Percentiles rank a stretch among this genome's conserved stretches.
These are phyloP conservation scores for Stomatorhinus ivindoensis DNA, from an alignment of 2,113 vertebrate genomes.

Conservation along the genomic window DNA sequence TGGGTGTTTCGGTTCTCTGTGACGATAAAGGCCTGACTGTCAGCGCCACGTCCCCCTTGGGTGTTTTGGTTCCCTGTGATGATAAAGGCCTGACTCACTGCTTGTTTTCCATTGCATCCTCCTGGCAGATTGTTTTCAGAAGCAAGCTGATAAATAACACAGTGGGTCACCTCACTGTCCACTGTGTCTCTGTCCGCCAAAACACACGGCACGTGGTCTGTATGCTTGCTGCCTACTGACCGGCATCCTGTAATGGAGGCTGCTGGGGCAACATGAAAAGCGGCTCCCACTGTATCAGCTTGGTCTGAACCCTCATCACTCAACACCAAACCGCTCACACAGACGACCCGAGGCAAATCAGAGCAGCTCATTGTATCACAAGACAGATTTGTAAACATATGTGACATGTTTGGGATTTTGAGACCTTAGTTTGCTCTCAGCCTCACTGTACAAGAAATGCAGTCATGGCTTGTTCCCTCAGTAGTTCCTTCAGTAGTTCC, in stretches of 20 bases:
- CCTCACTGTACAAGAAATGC: no score
- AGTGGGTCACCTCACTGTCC: not conserved
- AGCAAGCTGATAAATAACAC: not conserved
- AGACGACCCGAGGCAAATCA: not conserved
- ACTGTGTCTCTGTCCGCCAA: not conserved
- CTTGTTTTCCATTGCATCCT: not conserved
- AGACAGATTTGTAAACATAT: not conserved
- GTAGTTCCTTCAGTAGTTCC: not conserved
- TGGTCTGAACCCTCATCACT: not conserved
- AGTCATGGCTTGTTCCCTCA: not conserved
- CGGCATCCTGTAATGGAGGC: not conserved
- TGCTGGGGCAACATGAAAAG: not conserved
- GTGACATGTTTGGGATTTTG: not conserved
- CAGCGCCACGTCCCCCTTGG: not conserved
- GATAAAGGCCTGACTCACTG: not conserved
- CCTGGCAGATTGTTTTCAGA: not conserved
- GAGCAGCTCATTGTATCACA: not conserved
- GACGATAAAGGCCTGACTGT: no score
- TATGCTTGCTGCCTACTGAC: not conserved
- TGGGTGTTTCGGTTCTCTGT: not conserved
- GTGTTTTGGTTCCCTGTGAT: not conserved
- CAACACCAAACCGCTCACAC: not conserved
- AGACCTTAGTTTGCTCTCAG: not conserved
- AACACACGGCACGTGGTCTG: not conserved
- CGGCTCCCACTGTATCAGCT: not conserved